These are phyloP conservation scores for Scopus umbretta DNA, from an alignment of 2,113 vertebrate species.

Conservation along the genomic window DNA sequence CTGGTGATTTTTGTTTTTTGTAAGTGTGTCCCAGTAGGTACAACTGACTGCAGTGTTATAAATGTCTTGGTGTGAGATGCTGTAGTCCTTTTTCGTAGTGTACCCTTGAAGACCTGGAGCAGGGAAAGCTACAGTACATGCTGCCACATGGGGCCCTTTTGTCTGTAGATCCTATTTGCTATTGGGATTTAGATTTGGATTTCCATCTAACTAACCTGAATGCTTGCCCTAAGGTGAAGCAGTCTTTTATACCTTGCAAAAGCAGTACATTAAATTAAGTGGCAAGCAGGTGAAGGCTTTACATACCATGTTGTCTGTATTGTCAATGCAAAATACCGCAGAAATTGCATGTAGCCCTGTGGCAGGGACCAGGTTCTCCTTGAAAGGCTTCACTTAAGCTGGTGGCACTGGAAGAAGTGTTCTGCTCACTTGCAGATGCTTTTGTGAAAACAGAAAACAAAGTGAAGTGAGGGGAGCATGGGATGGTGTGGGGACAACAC, in stretches of 20 bases:
- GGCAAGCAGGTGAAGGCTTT: background rate
- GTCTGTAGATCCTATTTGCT: background rate
- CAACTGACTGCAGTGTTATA: background rate
- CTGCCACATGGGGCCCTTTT: background rate
- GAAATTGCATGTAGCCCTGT: background rate
- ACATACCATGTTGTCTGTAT: background rate
- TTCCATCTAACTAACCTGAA: background rate
- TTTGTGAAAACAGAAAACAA: background rate
- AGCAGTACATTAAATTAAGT: background rate
- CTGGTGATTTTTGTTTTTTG: background rate
- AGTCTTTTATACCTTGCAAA: background rate
- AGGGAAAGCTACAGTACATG: background rate
- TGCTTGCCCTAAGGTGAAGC: background rate
- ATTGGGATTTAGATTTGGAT: background rate
- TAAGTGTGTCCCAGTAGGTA: background rate
- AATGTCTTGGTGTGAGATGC: background rate
- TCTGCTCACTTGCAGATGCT: background rate
- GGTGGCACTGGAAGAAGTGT: background rate
- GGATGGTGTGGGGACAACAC: too few relatives aligned
- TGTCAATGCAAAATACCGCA: background rate
- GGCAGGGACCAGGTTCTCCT: background rate
- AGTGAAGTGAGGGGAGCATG: rapidly evolving
- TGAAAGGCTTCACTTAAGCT: background rate
- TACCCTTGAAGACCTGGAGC: background rate
- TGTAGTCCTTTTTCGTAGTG: background rate